Percentiles rank a stretch among this genome's conserved stretches.
phyloP scores from a whole-genome alignment of 1,140 invertebrate species.

The Heliconius hewitsoni region DNA sequence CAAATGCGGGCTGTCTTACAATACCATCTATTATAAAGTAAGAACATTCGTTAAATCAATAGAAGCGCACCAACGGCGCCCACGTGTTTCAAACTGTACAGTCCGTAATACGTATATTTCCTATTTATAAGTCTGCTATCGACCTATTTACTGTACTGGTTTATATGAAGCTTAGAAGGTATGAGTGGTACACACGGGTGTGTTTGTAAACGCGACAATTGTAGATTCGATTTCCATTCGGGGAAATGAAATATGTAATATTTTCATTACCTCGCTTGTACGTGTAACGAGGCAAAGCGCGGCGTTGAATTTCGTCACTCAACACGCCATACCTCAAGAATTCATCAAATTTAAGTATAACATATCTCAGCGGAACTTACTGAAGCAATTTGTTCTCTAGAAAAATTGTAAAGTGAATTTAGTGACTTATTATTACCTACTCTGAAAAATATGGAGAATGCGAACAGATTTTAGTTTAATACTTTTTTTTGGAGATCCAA shows the following conservation, averaged over 20 bases:
- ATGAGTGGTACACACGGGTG: not conserved
- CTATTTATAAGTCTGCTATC: not conserved
- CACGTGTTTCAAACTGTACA: constrained; percentile 17
- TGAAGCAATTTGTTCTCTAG: not conserved
- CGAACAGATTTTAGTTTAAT: no score
- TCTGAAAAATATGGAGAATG: no score
- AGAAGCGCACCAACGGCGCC: not conserved
- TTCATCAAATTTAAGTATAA: not conserved
- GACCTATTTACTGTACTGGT: not conserved
- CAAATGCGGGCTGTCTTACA: no score
- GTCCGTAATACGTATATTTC: not conserved
- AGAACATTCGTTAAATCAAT: not conserved
- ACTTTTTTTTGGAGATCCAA: no score
- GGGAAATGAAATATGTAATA: not conserved
- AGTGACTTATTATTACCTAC: no score
- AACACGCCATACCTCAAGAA: not conserved
- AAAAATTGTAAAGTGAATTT: not conserved
- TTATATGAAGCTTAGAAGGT: not conserved
- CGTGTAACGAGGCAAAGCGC: not conserved
- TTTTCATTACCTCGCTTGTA: not conserved
- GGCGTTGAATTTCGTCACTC: no score
- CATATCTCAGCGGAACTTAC: no score
- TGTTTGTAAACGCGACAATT: not conserved
- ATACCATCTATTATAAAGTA: not conserved
- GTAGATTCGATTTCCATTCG: not conserved